These are phyloP conservation scores for Tupaia tana DNA, from an alignment of 2,113 vertebrate species.

Conservation along the genomic window DNA sequence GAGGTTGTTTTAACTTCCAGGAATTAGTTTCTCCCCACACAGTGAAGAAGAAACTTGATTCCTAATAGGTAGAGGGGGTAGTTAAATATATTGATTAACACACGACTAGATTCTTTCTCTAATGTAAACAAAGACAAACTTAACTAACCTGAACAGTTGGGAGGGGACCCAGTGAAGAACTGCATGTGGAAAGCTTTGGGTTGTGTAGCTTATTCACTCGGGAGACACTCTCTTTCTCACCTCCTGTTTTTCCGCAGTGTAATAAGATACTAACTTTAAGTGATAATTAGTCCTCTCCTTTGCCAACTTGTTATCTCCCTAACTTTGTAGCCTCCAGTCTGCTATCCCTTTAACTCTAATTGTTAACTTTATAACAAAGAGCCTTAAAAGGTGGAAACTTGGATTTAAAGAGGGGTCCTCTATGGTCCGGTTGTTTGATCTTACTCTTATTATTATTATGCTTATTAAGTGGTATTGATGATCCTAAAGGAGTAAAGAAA, in stretches of 20 bases:
- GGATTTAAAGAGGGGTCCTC: background rate
- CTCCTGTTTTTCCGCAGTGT: background rate
- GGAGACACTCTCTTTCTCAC: background rate
- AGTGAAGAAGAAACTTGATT: constrained; percentile 33
- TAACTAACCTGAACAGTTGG: background rate
- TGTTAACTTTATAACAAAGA: background rate
- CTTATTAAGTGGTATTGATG: background rate
- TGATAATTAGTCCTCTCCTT: background rate
- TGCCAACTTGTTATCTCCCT: background rate
- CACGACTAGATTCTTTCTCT: background rate
- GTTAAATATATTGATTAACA: background rate
- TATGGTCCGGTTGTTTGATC: background rate
- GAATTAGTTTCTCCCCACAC: background rate
- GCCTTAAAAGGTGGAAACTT: background rate
- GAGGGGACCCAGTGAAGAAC: background rate
- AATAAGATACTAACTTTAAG: background rate
- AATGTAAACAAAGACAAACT: background rate
- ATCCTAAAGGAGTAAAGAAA: background rate
- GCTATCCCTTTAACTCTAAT: background rate
- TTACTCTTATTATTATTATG: background rate
- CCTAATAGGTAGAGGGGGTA: background rate
- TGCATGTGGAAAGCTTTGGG: background rate
- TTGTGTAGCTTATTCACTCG: background rate
- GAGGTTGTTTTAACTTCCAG: background rate
- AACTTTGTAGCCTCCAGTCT: background rate